These are phyloP conservation scores for Linepithema humile DNA, from an alignment of 1,140 invertebrate species.

Conservation along the genomic window DNA sequence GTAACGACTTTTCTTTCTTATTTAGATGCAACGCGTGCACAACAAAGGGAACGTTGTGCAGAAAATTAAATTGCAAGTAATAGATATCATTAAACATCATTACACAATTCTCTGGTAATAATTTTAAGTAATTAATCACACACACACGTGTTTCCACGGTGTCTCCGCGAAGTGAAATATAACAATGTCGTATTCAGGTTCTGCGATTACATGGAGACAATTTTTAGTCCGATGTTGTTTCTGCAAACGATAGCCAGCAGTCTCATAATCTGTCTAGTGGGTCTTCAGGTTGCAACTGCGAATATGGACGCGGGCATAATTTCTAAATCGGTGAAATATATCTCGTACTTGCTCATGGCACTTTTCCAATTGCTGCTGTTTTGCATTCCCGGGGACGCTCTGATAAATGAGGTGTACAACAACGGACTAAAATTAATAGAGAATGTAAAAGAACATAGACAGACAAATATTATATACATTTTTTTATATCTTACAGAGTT, in stretches of 20 bases:
- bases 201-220: slow-evolving; percentile 70
- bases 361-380: slow-evolving; percentile 75
- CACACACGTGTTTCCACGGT: background rate
- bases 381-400: slow-evolving; percentile 73
- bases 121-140: background rate
- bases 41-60: slow-evolving; percentile 1
- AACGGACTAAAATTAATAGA: slow-evolving; percentile 17
- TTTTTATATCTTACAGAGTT: slow-evolving; percentile 61
- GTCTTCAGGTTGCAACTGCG: slow-evolving; percentile 69
- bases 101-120: slow-evolving; percentile 66
- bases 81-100: slow-evolving; percentile 68
- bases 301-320: slow-evolving; percentile 41
- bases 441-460: background rate
- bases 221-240: slow-evolving; percentile 71
- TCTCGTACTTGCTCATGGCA: slow-evolving; percentile 73
- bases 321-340: slow-evolving; percentile 64
- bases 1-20: background rate
- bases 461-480: slow-evolving; percentile 2
- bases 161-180: background rate
- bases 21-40: background rate
- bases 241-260: slow-evolving; percentile 74
- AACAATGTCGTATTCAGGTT: slow-evolving; percentile 60
- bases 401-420: slow-evolving; percentile 67
- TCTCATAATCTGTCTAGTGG: slow-evolving; percentile 73
- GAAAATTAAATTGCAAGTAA: slow-evolving; percentile 55